Evolutionary conservation across 2,797 vertebrate species (phyloP), one percentile per base, ranked within the genome.

Genomic region (Hydrocynus forskahlii): DNA sequence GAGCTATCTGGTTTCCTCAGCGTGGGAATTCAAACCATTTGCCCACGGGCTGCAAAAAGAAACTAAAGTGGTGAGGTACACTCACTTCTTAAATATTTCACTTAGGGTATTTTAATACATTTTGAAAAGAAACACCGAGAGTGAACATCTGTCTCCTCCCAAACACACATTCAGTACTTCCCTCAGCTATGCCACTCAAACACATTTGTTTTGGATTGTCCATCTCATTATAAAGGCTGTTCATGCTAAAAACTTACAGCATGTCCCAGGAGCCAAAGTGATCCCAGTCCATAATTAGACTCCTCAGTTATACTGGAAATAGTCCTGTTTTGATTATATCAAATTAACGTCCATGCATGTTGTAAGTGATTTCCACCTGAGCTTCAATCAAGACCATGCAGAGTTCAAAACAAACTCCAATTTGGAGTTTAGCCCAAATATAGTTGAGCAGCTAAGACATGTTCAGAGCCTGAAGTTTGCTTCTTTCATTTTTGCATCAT

Each of bases 21-120:
- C 50, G 17, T 48, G 13, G 54, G 75, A 78, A 78, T 72, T 66
- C 45, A 74, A 50, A 52, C 60, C 40, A 59, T 72, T 50, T 50
- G 29, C 14, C 62, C 45, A 73, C 19, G 59, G 43, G 43, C 55
- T 64, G 69, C n/a, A 50, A 25, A 67, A 9, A 40, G 55, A 25
- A 21, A 52, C n/a, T 60, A 12, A 19, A 12, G 23, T 68, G 63
- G 35, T 52, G 14, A 54, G 14, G n/a, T 14, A 48, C 66, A 68
- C 62, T 29, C 55, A 35, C 62, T 29, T 16, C 14, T 48, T 8
- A 48, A 54, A 14, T 63, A 63, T 29, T 5, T 35, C 13, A 63
- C 12, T 63, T 16, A 29, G 16, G 21, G 21, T 5, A 16, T 35
- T 63, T 63, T 29, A 29, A 63, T 35, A 63, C 5, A 13, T 16